Evolutionary conservation across 2,888 invertebrate genomes (phyloP), one percentile per base, ranked within the genome.

Genomic region (Barypeithes pellucidus): DNA sequence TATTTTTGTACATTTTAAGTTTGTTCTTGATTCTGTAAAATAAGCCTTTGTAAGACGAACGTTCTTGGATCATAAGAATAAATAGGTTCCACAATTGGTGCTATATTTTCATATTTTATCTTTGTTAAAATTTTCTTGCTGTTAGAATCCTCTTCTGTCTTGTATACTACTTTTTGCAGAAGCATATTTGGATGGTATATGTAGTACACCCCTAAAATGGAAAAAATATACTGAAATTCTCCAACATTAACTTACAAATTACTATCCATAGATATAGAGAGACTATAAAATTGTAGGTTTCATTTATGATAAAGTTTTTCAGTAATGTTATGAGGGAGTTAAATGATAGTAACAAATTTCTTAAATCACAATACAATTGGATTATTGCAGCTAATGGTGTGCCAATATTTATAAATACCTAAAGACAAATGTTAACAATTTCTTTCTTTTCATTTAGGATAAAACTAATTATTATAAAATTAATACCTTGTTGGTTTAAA

Each of bases 81-180:
- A 52, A 91, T 89, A 33, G 90, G 91, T 62, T 90, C 87, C 7
- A 89, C 88, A 14, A 91, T 90, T 0, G 90, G 90, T 65, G 90
- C 89, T 72, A 91, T 90, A 76, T 88, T 88, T 77, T 87, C 89
- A 81, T 91, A 91, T 59, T 89, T 90, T 73, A 91, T 87, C 77
- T 89, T 88, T 12, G 91, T 91, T 20, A 90, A 89, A 81, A 90
- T 91, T 24, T 89, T 90, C 91, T 91, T 91, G 62, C 90, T 90
- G 39, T 84, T 84, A 41, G 84, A 77, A 78, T 88, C 86, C 75
- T 87, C 85, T 12, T 84, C 83, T 81, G 91, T 90, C 73, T 88
- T 86, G 84, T 90, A 92, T 77, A 88, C 89, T 16, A 91, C 89
- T 70, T 89, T 87, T 79, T 92, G 91, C 2, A 91, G 86, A 76